Evolutionary conservation across 2,888 invertebrate genomes (phyloP), one percentile per base, ranked within the genome.

Genomic region (Girardia tigrina): DNA sequence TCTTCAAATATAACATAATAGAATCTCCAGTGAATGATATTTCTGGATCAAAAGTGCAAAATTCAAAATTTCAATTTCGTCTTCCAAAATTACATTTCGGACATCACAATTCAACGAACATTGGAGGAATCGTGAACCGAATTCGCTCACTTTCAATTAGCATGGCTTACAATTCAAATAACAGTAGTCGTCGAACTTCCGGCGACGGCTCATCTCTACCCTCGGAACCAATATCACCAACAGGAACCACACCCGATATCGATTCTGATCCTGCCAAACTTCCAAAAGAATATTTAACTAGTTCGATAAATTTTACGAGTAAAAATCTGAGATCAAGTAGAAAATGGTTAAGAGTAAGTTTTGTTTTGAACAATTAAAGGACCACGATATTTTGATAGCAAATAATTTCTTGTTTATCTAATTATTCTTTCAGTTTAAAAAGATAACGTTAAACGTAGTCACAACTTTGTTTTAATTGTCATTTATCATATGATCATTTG

Each of bases 191-290:
- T 36, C 36, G 36, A 12, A 16, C 36, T 12, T 36, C 36, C 16
- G 36, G 36, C 16, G 36, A 36, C 16, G 36, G 36, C 16, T n/a
- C n/a, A n/a, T 36, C 36, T 36, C 16, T 36, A 36, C 36, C 16
- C 16, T 36, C 36, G 16, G 36, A 36, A 36, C 12, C 36, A 36
- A 16, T 36, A 8, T 36, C 36, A 12, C 12, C 16, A 36, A 12
- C 36, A 36, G 12, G 12, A 36, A 36, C 36, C 16, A 36, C 36
- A 12, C 36, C 36, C 16, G 36, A 36, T 36, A 36, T 36, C 8
- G 36, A 36, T 36, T 36, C 36, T 12, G 36, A 72, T 26, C 72
- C 72, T n/a, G 72, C 72, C 27, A 72, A 72, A 29, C 8, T 72
- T 6, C 72, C 72, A 29, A 72, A 27, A 28, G 72, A 72, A 28